Conservation (phyloP, 2,113 vertebrate species). For the Glareola pratincola region DNA sequence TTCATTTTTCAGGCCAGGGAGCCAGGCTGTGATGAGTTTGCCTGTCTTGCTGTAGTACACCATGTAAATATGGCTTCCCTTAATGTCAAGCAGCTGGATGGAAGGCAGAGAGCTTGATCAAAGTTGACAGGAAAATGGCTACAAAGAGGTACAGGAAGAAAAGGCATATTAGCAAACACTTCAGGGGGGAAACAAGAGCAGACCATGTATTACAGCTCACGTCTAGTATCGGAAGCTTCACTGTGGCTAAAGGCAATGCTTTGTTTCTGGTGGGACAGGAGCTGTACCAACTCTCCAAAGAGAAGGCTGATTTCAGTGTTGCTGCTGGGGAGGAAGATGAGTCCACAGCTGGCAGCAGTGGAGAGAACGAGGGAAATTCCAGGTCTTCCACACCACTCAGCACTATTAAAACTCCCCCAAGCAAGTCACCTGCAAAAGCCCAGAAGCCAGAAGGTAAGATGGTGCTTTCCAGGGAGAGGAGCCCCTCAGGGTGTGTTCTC, state of each 20-base stretch:
- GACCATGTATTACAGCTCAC: rapidly evolving
- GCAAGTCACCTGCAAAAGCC: slow-evolving; percentile 61
- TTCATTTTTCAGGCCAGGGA: background rate
- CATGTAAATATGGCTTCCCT: background rate
- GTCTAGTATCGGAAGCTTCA: background rate
- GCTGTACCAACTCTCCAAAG: slow-evolving; percentile 91
- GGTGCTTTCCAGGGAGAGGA: background rate
- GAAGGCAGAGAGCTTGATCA: background rate
- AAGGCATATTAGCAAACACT: background rate
- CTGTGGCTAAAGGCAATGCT: background rate
- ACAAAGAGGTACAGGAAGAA: background rate
- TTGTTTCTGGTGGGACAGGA: slow-evolving; percentile 74
- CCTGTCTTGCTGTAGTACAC: background rate
- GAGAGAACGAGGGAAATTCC: slow-evolving; percentile 82
- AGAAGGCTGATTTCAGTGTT: slow-evolving; percentile 85
- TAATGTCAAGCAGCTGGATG: background rate
- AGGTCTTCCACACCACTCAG: slow-evolving; percentile 70
- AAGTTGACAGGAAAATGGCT: background rate
- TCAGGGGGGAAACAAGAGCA: rapidly evolving
- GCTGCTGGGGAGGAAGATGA: slow-evolving; percentile 80
- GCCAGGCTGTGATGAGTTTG: background rate
- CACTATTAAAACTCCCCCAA: slow-evolving; percentile 17
- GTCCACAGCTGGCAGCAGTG: slow-evolving; percentile 77
- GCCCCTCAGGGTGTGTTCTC: background rate
- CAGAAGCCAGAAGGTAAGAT: slow-evolving; percentile 58